Evolutionary conservation across 2,888 invertebrate genomes (phyloP).

Genomic region (Chrysolina haemoptera): DNA sequence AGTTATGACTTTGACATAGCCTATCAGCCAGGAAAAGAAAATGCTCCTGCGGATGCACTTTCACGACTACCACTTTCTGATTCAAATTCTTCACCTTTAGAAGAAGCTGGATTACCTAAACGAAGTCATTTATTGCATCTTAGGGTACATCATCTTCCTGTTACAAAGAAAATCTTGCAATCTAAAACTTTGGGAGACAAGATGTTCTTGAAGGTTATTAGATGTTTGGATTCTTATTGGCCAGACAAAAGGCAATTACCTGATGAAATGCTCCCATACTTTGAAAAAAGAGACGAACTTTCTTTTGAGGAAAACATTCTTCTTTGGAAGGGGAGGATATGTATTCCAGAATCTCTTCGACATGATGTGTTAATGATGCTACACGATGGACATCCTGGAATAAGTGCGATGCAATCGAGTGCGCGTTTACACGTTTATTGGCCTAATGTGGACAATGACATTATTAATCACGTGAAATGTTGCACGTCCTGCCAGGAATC

Average conservation of each 20-base stretch:
- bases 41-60: background rate
- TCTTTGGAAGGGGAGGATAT: constrained; percentile 44
- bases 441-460: constrained; percentile 32
- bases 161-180: constrained; percentile 22
- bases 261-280: constrained; percentile 38
- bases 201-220: constrained; percentile 24
- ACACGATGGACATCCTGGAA: constrained; percentile 47
- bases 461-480: constrained; percentile 27
- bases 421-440: constrained; percentile 50
- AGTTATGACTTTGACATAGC: background rate
- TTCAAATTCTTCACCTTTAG: background rate
- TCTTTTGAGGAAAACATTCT: constrained; percentile 44
- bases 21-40: background rate
- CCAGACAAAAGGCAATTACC: constrained; percentile 30
- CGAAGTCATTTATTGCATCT: constrained; percentile 18
- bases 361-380: constrained; percentile 33
- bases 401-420: constrained; percentile 50
- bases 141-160: background rate
- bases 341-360: constrained; percentile 25
- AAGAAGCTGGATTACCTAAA: constrained; percentile 3
- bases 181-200: constrained; percentile 24
- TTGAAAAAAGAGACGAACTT: constrained; percentile 49
- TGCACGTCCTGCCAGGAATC: constrained; percentile 38
- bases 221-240: constrained; percentile 27
- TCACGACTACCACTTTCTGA: background rate